Evolutionary conservation across 2,113 vertebrate genomes (phyloP), one percentile per base, ranked within the genome.

Genomic region (Bufo gargarizans): DNA sequence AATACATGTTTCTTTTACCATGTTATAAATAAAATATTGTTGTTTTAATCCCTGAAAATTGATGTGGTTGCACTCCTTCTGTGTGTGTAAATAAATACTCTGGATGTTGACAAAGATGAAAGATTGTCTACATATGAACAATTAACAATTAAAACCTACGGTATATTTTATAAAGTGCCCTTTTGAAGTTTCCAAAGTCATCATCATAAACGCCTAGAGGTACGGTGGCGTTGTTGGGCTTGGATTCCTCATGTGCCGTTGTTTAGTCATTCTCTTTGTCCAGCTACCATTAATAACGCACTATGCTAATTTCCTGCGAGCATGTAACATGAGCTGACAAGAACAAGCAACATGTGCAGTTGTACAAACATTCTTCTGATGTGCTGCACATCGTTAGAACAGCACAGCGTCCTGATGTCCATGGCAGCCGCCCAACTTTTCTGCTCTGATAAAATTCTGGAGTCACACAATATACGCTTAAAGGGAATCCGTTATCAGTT

Each of bases 401-500:
- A 65, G 80, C 45, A 8, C 43, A 83, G n/a, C 45, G 58, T 10
- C 45, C 71, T 49, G 13, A 80, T 81, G 86, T 56, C 16, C 50
- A 72, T 80, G 77, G 86, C 86, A 69, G 76, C 7, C 61, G 11
- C 59, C 85, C 85, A 86, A 67, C 20, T 55, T 63, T 86, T 77
- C 19, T 8, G 13, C 78, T 33, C 49, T 33, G 58, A 86, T 78
- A 50, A 77, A 59, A 86, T 78, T 86, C 58, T 33, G 76, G 33
- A 33, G 33, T 33, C 33, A 33, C 33, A 33, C 33, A 33, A 33
- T 33, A 33, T 33, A 33, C 33, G 33, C 33, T 33, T 33, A 33
- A 33, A 33, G 33, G 33, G 33, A 33, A 33, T 33, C 33, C 33
- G 33, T 33, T 33, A 33, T 33, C 33, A 33, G 33, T 33, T 33